phyloP scores from a whole-genome alignment of 2,797 vertebrate genomes.

The Bucorvus abyssinicus region DNA sequence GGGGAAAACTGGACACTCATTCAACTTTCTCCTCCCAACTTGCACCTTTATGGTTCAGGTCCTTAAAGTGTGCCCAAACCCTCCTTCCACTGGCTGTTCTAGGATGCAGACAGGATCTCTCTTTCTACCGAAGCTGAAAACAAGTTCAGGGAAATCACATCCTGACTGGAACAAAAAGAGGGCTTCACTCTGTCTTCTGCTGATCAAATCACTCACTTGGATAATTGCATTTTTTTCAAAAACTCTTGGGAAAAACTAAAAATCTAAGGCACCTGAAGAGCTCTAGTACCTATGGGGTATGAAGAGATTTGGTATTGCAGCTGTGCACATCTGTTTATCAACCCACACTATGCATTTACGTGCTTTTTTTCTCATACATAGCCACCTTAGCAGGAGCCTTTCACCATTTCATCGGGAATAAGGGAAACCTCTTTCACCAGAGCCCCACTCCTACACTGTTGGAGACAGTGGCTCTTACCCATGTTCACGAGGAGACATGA shows the following conservation, averaged over 20 bases:
- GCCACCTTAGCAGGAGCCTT: neutral
- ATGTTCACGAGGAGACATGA: neutral
- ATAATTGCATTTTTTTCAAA: neutral
- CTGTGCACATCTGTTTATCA: neutral
- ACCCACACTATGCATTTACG: rapidly evolving
- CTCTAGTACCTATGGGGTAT: neutral
- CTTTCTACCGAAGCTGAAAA: neutral
- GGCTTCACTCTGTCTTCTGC: neutral
- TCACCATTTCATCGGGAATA: neutral
- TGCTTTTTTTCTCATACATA: neutral
- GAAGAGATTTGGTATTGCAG: neutral
- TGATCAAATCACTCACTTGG: neutral
- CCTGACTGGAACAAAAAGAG: neutral
- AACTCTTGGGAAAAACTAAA: neutral
- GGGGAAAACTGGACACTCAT: neutral
- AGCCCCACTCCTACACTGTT: neutral
- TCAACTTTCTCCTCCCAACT: neutral
- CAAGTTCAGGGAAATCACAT: neutral
- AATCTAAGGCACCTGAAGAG: neutral
- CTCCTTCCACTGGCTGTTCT: neutral
- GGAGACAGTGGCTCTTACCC: neutral
- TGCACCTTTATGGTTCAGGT: neutral
- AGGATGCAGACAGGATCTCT: neutral
- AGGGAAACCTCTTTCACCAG: neutral
- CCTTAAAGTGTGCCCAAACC: neutral